A percentile compares a stretch with the other conserved stretches of the same genome.
Evolutionary conservation across 2,888 invertebrate species (phyloP).

Genomic region (Strigamia crassipes): DNA sequence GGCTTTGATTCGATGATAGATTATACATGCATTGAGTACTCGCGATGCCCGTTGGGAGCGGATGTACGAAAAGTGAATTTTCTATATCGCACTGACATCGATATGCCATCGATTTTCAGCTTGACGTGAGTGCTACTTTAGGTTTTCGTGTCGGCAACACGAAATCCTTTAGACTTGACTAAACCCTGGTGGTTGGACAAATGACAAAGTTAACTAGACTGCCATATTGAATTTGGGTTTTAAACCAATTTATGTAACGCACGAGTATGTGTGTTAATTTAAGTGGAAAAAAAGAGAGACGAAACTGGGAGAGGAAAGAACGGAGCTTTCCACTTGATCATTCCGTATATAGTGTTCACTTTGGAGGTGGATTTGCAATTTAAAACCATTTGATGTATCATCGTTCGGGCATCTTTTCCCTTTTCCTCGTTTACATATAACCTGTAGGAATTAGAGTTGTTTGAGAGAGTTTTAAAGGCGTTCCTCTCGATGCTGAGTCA

Average conservation of each 20-base stretch:
- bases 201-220: background rate
- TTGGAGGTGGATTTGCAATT: background rate
- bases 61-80: background rate
- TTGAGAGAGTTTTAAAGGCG: conserved; percentile 12
- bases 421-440: background rate
- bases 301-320: background rate
- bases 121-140: background rate
- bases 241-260: background rate
- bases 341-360: background rate
- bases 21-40: background rate
- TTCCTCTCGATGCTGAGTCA: conserved; percentile 27
- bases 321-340: background rate
- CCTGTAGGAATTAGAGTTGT: conserved; percentile 25
- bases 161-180: background rate
- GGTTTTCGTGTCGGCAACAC: background rate
- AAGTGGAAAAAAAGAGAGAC: background rate
- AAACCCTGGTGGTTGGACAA: background rate
- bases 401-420: background rate
- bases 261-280: background rate
- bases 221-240: background rate
- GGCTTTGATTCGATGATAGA: background rate
- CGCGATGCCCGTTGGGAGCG: background rate
- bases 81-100: background rate
- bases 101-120: background rate
- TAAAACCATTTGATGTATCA: conserved; percentile 8